These are phyloP conservation scores for Aegotheles bennettii DNA, from an alignment of 2,113 vertebrate genomes.

Conservation along the genomic window DNA sequence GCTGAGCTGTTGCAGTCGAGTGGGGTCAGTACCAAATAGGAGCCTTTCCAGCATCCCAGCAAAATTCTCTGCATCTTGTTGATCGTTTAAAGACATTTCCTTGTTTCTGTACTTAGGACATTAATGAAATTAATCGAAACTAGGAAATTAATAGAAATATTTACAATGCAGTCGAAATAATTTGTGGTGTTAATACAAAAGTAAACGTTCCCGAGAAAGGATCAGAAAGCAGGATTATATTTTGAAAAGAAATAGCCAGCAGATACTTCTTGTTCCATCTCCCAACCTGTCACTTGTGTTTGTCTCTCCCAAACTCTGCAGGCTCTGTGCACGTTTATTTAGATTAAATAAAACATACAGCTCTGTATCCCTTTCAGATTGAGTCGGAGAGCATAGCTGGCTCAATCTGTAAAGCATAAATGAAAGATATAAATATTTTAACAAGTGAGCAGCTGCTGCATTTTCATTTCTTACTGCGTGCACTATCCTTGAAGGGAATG, in stretches of 20 bases:
- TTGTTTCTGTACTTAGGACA: neutral
- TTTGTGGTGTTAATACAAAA: neutral
- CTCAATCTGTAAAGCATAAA: neutral
- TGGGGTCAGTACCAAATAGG: neutral
- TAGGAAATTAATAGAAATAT: constrained; percentile 5
- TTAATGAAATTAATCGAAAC: neutral
- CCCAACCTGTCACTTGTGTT: constrained; percentile 9
- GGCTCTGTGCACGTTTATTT: neutral
- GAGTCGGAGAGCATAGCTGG: neutral
- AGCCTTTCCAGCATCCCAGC: neutral
- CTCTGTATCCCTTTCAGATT: neutral
- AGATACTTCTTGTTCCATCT: neutral
- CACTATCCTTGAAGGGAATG: neutral
- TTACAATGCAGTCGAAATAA: neutral
- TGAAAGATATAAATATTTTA: constrained; percentile 50
- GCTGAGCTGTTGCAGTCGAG: neutral
- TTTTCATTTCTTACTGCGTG: neutral
- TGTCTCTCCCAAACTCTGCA: neutral
- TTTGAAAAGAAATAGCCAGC: neutral
- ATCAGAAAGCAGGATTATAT: neutral
- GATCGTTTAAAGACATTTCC: neutral
- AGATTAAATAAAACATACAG: neutral
- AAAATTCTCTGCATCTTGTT: neutral
- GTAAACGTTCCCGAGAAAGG: neutral
- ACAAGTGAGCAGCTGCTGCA: neutral